Evolutionary conservation across 2,797 vertebrate genomes (phyloP).

Genomic region (Danio kyathit): DNA sequence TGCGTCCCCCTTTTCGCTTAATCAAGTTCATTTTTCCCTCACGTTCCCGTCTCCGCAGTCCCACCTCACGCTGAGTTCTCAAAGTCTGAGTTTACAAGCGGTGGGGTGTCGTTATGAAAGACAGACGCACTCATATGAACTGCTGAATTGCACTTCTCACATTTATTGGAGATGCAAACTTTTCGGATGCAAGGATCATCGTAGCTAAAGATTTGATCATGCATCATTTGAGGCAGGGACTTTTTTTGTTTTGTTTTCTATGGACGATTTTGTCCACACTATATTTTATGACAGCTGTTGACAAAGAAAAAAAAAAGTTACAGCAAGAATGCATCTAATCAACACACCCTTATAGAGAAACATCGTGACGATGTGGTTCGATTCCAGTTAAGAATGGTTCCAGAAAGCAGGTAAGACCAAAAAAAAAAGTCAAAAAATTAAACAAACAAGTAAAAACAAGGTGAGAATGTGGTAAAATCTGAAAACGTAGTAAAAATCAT

Average conservation of each 20-base stretch:
- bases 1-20: constrained; percentile 78
- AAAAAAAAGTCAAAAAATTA: too few relatives aligned
- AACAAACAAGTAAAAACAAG: too few relatives aligned
- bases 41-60: constrained; percentile 52
- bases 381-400: too few relatives aligned
- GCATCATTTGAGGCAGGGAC: neutral
- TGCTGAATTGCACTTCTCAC: constrained; percentile 23
- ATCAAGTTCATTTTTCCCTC: constrained; percentile 78
- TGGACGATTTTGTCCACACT: neutral
- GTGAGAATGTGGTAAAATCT: too few relatives aligned
- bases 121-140: constrained; percentile 25
- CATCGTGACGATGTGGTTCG: neutral
- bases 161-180: constrained; percentile 6
- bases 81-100: constrained; percentile 44
- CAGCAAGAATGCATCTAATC: neutral
- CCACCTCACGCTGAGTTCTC: constrained; percentile 41
- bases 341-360: neutral
- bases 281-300: neutral
- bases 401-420: too few relatives aligned
- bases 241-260: neutral
- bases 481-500: too few relatives aligned
- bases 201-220: neutral
- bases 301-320: neutral
- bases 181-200: neutral
- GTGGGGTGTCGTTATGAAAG: constrained; percentile 32